Evolutionary conservation across 1,140 invertebrate species (phyloP), one percentile per base, ranked within the genome.

Genomic region (Drosophila sp.): DNA sequence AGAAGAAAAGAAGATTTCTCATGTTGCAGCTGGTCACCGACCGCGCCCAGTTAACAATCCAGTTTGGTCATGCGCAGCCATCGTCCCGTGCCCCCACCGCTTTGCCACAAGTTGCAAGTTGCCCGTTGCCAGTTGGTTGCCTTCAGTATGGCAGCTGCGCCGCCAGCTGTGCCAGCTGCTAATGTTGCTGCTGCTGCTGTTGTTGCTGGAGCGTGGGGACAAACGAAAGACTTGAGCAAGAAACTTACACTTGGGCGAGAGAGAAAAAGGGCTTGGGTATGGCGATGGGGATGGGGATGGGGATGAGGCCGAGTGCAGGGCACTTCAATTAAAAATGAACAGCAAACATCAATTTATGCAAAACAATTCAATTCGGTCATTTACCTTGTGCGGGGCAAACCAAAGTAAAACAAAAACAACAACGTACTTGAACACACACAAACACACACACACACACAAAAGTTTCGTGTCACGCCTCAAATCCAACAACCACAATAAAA

Each of bases 291-390:
- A 11, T 11, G 11, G 40, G 10, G 27, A 10, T n/a, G 54, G 29
- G 54, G 23, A n/a, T 29, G 11, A 56, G 54, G n/a, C 40, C n/a
- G 40, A 41, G 44, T 50, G 55, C 32, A 32, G 55, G 30, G 55
- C 32, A 57, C 55, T 57, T 57, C 41, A 68, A 67, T 41, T 27
- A 50, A 55, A 60, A 60, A 66, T 47, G 23, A 58, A 47, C 69
- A 41, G 50, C 61, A 76, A 76, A 69, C 81, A 85, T 80, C 77
- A 84, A 84, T 85, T 84, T 84, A 84, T 84, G 82, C 78, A 86
- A 84, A 86, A 84, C 80, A 84, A 84, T 84, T 81, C 82, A 85
- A 85, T 86, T 61, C 78, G 81, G 81, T 86, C 82, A 85, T 85
- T 85, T 86, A 85, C 81, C 81, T 40, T 38, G 57, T 47, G 17